phyloP scores from a whole-genome alignment of 1,140 invertebrate species.

The Rhyacophila brunnea region DNA sequence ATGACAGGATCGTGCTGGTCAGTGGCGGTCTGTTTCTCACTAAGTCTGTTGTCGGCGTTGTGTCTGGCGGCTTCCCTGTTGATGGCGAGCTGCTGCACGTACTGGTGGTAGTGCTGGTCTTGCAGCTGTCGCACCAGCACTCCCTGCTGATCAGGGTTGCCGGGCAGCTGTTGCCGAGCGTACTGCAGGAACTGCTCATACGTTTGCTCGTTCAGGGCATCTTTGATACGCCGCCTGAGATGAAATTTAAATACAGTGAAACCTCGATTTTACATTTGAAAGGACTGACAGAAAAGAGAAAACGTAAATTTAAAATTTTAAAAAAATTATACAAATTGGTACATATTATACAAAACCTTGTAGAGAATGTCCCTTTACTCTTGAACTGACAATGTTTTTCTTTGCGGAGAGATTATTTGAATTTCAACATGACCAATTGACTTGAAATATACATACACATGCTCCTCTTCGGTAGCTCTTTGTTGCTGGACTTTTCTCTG shows the following conservation, averaged over 20 bases:
- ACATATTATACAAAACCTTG: too few relatives aligned
- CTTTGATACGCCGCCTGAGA: conserved; percentile 83
- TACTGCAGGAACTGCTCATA: conserved; percentile 89
- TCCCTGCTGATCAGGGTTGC: conserved; percentile 87
- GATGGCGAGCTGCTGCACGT: conserved; percentile 81
- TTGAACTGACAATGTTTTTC: too few relatives aligned
- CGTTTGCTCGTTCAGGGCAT: conserved; percentile 95
- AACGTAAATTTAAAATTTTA: too few relatives aligned
- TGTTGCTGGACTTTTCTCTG: conserved; percentile 59
- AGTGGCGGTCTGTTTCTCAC: conserved; percentile 18
- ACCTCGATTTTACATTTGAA: too few relatives aligned
- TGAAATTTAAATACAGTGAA: too few relatives aligned
- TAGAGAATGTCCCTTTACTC: too few relatives aligned
- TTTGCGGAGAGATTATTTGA: too few relatives aligned
- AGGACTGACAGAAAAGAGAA: too few relatives aligned
- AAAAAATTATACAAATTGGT: too few relatives aligned
- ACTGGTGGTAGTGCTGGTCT: conserved; percentile 97
- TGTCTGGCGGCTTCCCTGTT: conserved; percentile 50
- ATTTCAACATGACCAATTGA: not conserved
- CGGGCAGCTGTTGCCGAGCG: conserved; percentile 94
- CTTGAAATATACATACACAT: conserved; percentile 31
- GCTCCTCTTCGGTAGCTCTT: conserved; percentile 58
- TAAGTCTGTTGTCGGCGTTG: too few relatives aligned
- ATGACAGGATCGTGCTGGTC: conserved; percentile 2
- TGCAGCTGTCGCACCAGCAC: conserved; percentile 89